Base-by-base conservation (phyloP, 23 tunicate species). In the Halocynthia roretzi region DNA sequence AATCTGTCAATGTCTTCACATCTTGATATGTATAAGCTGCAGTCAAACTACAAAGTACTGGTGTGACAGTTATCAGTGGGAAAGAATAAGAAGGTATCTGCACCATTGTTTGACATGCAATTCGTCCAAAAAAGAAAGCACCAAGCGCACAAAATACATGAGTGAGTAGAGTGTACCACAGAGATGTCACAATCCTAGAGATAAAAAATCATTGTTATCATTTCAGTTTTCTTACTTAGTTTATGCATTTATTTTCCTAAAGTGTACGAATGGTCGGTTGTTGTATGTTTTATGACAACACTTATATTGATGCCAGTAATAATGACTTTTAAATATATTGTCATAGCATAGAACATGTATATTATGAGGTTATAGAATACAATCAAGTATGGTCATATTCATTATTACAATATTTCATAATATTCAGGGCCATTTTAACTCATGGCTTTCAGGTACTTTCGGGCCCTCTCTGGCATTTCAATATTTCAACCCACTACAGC, bases 31-130 rank as follows among this genome's bases (percentile, higher is more conserved):
- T 74, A 64, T 74, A 50, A 21, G 56, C 9, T 22, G 78, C 20
- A 7, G 64, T 56, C 62, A 74, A 21, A 56, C 82, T 71, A 72
- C 80, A 60, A 8, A 86, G 64, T 12, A 86, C 76, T 21, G 98
- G 98, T 6, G 98, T 85, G 8, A 92, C 93, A 18, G 86, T 70
- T 8, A 82, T 65, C 21, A 71, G 40, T 22, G 98, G 92, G 49
- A 92, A 71, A 7, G 98, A 67, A 49, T 81, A 92, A 7, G 86
- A 61, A 18, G 75, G 81, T 7, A 77, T 56, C 58, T 92, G 98
- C 51, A 83, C 72, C 71, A 62, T 51, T 5, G 98, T 92, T 75
- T 87, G 76, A 55, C 98, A 92, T 60, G 98, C 92, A 31, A 92
- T 84, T 19, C 92, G 81, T 22, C 93, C 93, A 74, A 92, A 92